phyloP scores from a whole-genome alignment of 1,140 invertebrate species.

The Diploscapter pachys region DNA sequence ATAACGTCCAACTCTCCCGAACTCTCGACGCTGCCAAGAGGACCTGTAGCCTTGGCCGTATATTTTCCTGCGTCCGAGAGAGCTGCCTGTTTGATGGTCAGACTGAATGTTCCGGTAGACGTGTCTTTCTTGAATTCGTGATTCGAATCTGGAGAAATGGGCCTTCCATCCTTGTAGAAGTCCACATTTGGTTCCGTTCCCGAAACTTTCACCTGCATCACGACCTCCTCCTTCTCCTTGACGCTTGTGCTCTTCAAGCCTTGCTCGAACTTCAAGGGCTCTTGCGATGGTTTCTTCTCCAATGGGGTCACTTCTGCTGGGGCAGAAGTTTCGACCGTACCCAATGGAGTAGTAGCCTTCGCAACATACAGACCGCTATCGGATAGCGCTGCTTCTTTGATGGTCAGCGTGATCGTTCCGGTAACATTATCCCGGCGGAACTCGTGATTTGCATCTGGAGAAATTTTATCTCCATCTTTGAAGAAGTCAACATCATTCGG shows the following conservation, averaged over 20 bases:
- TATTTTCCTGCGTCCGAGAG: constrained; percentile 32
- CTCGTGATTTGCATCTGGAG: constrained; percentile 61
- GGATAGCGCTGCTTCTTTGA: constrained; percentile 52
- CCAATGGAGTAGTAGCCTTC: constrained; percentile 61
- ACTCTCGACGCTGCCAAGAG: constrained; percentile 11
- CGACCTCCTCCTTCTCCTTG: constrained; percentile 70
- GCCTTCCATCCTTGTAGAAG: constrained; percentile 39
- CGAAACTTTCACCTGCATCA: constrained; percentile 74
- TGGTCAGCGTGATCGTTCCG: constrained; percentile 57
- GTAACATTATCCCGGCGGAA: constrained; percentile 48
- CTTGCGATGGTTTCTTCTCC: constrained; percentile 31
- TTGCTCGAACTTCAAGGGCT: constrained; percentile 33
- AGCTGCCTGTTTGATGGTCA: constrained; percentile 60
- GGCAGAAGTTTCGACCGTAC: constrained; percentile 62
- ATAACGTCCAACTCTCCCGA: constrained; percentile 61
- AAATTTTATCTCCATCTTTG: constrained; percentile 71
- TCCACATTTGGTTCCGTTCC: constrained; percentile 71
- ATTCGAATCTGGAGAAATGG: constrained; percentile 60
- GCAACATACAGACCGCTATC: constrained; percentile 39
- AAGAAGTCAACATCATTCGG: constrained; percentile 71
- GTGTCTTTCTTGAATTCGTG: constrained; percentile 45
- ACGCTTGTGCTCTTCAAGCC: constrained; percentile 19
- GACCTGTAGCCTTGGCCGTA: constrained; percentile 35
- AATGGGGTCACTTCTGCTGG: constrained; percentile 43
- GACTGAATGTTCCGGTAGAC: constrained; percentile 50